Evolutionary conservation across 2,113 vertebrate genomes (phyloP), one percentile per base, ranked within the genome.

Genomic region (Rhinolophus sinicus): DNA sequence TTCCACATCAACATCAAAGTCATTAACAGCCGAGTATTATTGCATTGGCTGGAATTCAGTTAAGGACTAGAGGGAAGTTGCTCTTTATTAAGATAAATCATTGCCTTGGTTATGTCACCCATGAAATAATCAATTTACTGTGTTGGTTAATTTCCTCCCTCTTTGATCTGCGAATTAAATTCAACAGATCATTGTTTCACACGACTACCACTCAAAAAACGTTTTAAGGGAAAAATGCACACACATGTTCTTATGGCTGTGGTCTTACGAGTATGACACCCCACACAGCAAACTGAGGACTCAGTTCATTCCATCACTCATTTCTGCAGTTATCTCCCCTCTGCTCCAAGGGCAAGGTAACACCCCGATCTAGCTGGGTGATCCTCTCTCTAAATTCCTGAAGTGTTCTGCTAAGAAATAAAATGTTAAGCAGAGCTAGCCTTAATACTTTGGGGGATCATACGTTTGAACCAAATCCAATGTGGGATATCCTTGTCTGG

Each of bases 61-160:
- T 98, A 98, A 98, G 98, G 98, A 98, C 98, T 98, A 98, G 98
- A 98, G 98, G 98, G 98, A 98, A 98, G 98, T 98, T 99, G 98
- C 98, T 99, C 98, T 99, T 98, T 98, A 98, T 99, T 98, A 98
- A 99, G 99, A 99, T 99, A 99, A 99, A 99, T 99, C 99, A 99
- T 98, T 98, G 98, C 98, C 98, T 98, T 98, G 98, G 98, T 99
- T 99, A 99, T 98, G 98, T 98, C 97, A 98, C 98, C 98, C 99
- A 99, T 99, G 99, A 99, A 99, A 99, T 99, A 99, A 99, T 99
- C 99, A 99, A 99, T 99, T 99, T 99, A 98, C 98, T 98, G 97
- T 98, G 98, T 98, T 99, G 98, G 98, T 98, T 99, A 98, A 98
- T 99, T 99, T 99, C 98, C 97, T 98, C 97, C 96, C 97, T 97